Evolutionary conservation across 2,113 vertebrate species (phyloP), one percentile per base, ranked within the genome.

Genomic region (Zootoca vivipara): DNA sequence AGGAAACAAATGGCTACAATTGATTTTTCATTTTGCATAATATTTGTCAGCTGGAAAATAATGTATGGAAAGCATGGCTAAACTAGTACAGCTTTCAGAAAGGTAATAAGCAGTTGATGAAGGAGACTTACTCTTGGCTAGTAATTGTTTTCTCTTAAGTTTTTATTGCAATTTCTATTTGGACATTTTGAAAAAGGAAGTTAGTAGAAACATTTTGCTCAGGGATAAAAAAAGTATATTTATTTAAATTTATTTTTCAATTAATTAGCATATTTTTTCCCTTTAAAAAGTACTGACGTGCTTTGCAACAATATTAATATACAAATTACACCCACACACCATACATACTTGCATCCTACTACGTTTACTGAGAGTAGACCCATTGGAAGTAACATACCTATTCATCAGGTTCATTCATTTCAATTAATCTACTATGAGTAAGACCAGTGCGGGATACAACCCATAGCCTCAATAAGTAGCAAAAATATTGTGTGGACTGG

Each of bases 1-100:
- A 38, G 62, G 79, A 35, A n/a, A 78, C 62, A 80, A 70, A 56
- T 7, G 7, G 87, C 33, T 13, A 33, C 0, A 77, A 67, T 13
- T 0, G 0, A 2, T 12, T 62, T 80, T 62, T 30, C 33, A 2
- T 10, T 58, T 33, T n/a, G 38, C 2, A 74, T 73, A 28, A 73
- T 84, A n/a, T 22, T 79, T 13, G 28, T 70, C 56, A 87, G 73
- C 10, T 33, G 58, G 10, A 72, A 78, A 28, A 56, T 5, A 1
- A 30, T 0, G 5, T 26, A 3, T 8, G 46, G 8, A 28, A 67
- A 58, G 35, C 42, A 80, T n/a, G 2, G 18, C 65, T 79, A 8
- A 18, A 13, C 38, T 0, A 35, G n/a, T 13, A 72, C 33, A 72
- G 1, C 16, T 12, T 72, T 72, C 70, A 72, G 9, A 72, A 5